A percentile compares a stretch with the other conserved stretches of the same genome.
These are phyloP conservation scores for Coelogynopora nodosa DNA, from an alignment of 2,888 invertebrate genomes.

Conservation along the genomic window DNA sequence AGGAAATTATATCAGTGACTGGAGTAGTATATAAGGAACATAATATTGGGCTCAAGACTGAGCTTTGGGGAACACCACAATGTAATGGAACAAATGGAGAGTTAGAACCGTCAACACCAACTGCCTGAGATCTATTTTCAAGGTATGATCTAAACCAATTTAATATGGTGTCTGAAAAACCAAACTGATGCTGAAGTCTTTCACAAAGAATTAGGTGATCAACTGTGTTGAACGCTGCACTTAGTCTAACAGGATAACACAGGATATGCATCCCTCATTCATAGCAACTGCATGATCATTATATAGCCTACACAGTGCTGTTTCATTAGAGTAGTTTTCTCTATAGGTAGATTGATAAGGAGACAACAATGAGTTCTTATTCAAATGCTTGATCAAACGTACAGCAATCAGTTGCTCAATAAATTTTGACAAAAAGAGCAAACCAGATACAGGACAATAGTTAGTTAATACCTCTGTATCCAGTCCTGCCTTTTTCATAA, in stretches of 20 bases:
- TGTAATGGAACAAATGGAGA: background rate
- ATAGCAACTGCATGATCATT: conserved; percentile 23
- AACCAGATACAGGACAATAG: conserved; percentile 46
- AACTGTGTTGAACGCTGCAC: conserved; percentile 47
- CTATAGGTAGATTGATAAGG: conserved; percentile 43
- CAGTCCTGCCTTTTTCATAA: conserved; percentile 43
- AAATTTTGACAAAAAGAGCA: conserved; percentile 45
- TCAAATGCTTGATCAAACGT: conserved; percentile 34
- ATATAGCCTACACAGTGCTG: conserved; percentile 13
- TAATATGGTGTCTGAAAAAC: conserved; percentile 26
- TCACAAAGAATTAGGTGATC: conserved; percentile 43
- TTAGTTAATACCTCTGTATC: conserved; percentile 40
- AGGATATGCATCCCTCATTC: conserved; percentile 41
- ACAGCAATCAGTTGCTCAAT: conserved; percentile 40
- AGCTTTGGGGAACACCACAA: conserved; percentile 42
- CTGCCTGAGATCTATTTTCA: conserved; percentile 42
- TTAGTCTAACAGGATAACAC: conserved; percentile 47
- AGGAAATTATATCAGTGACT: conserved; percentile 45
- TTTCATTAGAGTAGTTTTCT: background rate
- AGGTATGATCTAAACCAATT: conserved; percentile 42
- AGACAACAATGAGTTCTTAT: conserved; percentile 34
- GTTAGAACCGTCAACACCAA: conserved; percentile 21
- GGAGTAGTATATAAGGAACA: conserved; percentile 45
- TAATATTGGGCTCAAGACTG: conserved; percentile 34
- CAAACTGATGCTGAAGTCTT: conserved; percentile 13